These are phyloP conservation scores for Columba janthina DNA, from an alignment of 2,113 vertebrate genomes.

Conservation along the genomic window DNA sequence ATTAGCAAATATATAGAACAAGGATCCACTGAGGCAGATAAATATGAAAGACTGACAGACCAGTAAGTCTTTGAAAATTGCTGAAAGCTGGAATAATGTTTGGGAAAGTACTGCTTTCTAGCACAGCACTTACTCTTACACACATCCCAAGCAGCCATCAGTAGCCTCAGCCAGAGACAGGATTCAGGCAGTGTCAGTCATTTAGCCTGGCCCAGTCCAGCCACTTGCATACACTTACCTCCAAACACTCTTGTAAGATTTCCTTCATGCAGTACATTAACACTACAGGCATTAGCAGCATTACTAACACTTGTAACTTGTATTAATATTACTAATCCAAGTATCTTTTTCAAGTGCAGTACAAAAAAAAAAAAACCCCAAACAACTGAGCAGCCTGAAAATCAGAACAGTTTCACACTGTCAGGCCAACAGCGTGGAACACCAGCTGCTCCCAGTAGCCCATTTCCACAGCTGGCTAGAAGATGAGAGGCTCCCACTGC, in stretches of 20 bases:
- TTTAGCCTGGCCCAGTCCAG: neutral
- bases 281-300: neutral
- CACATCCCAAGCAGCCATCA: neutral
- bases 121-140: neutral
- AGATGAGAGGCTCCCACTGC: neutral
- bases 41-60: neutral
- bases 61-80: neutral
- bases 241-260: neutral
- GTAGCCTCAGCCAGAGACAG: neutral
- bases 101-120: neutral
- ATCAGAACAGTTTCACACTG: neutral
- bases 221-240: neutral
- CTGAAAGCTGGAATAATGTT: neutral
- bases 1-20: neutral
- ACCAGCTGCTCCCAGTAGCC: neutral
- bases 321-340: neutral
- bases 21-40: neutral
- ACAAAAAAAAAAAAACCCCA: neutral
- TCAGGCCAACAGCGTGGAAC: fast-evolving
- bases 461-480: neutral
- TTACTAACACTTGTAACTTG: neutral
- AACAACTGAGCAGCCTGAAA: neutral
- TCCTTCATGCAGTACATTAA: neutral
- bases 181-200: neutral
- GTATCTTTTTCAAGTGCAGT: neutral